Conservation (phyloP, 2,888 invertebrate species). For the Trichopria drosophilae region DNA sequence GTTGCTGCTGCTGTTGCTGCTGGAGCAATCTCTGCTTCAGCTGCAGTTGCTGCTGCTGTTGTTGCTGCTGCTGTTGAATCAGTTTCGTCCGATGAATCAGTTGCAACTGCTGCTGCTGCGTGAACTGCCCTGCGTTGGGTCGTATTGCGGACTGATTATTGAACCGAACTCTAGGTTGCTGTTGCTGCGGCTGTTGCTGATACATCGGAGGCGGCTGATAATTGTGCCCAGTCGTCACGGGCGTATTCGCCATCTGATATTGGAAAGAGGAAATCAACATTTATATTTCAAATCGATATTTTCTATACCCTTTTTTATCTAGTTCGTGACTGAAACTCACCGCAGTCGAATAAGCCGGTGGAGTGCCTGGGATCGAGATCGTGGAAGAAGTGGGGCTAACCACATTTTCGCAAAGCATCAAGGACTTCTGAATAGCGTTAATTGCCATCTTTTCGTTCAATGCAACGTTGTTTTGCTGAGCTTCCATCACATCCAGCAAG, state of each 20-base stretch:
- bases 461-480: constrained; percentile 55
- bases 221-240: constrained; percentile 56
- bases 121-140: constrained; percentile 47
- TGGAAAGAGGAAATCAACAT: too few relatives aligned
- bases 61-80: constrained; percentile 63
- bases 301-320: not conserved
- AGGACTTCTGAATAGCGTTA: constrained; percentile 84
- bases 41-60: constrained; percentile 61
- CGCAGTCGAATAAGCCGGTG: constrained; percentile 67
- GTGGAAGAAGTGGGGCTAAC: constrained; percentile 68
- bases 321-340: constrained; percentile 50
- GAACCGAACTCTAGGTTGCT: constrained; percentile 55
- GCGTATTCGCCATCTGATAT: constrained; percentile 50
- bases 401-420: constrained; percentile 81
- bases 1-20: constrained; percentile 79
- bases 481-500: constrained; percentile 58
- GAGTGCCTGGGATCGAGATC: constrained; percentile 62
- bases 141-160: constrained; percentile 50
- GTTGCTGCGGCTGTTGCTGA: constrained; percentile 52
- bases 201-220: constrained; percentile 59
- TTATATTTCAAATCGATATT: not conserved
- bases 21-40: constrained; percentile 72
- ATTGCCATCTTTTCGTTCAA: constrained; percentile 77
- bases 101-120: constrained; percentile 59
- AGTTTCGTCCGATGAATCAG: constrained; percentile 50